Percentiles rank a stretch among this genome's conserved stretches.
These are phyloP conservation scores for Lithophane socia DNA, from an alignment of 2,888 invertebrate genomes.

Conservation along the genomic window DNA sequence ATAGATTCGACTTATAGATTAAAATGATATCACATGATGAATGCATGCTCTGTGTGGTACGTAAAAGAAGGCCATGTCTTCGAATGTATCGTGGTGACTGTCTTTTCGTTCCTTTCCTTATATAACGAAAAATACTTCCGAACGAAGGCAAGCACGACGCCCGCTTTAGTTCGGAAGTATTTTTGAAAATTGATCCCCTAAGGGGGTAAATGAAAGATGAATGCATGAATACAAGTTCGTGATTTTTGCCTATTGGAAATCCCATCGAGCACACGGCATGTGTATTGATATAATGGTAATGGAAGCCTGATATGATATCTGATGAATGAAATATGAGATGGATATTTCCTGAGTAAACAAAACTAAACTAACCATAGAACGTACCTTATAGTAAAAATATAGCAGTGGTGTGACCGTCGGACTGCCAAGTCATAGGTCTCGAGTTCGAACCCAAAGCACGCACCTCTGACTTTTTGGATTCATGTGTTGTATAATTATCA, in stretches of 20 bases:
- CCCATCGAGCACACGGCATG: not conserved
- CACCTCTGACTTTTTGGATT: too few relatives aligned
- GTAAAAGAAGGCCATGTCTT: not conserved
- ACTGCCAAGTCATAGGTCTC: too few relatives aligned
- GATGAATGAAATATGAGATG: not conserved
- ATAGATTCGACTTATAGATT: slow-evolving; percentile 35
- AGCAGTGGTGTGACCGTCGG: too few relatives aligned
- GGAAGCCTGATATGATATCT: not conserved
- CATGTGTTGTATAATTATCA: too few relatives aligned
- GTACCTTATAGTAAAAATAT: not conserved
- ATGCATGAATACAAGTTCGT: not conserved
- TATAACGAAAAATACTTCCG: not conserved
- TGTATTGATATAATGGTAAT: not conserved
- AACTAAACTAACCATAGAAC: too few relatives aligned
- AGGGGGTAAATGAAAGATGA: not conserved
- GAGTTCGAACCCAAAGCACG: too few relatives aligned
- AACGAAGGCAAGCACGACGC: too few relatives aligned
- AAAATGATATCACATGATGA: not conserved
- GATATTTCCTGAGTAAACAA: not conserved
- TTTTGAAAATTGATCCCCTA: not conserved
- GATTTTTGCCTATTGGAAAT: not conserved
- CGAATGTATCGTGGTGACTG: not conserved
- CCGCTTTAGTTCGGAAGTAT: too few relatives aligned
- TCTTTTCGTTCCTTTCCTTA: too few relatives aligned
- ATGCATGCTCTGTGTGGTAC: not conserved